These are phyloP conservation scores for Notolabrus celidotus DNA, from an alignment of 2,797 vertebrate species.

Conservation along the genomic window DNA sequence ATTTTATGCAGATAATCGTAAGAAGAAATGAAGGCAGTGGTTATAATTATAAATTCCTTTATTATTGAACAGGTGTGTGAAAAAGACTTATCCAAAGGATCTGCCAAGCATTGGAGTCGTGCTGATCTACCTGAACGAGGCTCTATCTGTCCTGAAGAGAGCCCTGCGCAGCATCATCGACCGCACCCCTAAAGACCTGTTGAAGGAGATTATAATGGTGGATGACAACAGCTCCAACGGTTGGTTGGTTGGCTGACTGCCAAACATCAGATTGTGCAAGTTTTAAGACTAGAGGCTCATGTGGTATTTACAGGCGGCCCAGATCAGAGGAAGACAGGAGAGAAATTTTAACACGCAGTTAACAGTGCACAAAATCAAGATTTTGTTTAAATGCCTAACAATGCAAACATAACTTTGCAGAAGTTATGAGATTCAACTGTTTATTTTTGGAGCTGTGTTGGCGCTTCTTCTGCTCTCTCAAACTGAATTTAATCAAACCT, in stretches of 20 bases:
- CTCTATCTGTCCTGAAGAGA: conserved; percentile 83
- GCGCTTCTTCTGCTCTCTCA: no score
- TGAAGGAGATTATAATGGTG: conserved; percentile 88
- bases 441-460: no score
- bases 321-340: no score
- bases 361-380: no score
- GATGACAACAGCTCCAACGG: conserved; percentile 86
- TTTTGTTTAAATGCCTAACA: no score
- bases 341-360: no score
- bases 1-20: no score
- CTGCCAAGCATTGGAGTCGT: conserved; percentile 84
- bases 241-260: conserved; percentile 45
- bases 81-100: conserved; percentile 79
- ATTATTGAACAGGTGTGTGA: conserved; percentile 75
- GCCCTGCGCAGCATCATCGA: conserved; percentile 84
- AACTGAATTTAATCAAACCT: no score
- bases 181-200: conserved; percentile 75
- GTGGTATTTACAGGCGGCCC: no score
- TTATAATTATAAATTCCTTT: neutral
- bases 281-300: neutral
- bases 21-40: no score
- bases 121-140: conserved; percentile 87
- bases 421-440: no score
- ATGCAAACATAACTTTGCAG: no score
- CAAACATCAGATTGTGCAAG: neutral